phyloP scores from a whole-genome alignment of 2,113 vertebrate species.

The Phaethon lepturus region DNA sequence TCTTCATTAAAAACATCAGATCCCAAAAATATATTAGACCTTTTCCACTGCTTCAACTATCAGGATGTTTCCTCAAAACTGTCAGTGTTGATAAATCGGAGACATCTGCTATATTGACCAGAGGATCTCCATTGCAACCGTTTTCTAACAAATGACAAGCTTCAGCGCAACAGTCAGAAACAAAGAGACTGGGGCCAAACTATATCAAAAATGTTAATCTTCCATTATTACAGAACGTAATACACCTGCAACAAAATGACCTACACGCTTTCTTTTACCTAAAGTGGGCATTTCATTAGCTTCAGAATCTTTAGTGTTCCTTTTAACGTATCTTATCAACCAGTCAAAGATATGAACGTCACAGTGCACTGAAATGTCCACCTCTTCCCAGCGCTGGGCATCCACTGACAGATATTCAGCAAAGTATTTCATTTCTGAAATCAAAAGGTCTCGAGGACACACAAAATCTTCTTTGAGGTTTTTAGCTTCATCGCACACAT shows the following conservation, averaged over 20 bases:
- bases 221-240: not conserved
- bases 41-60: not conserved
- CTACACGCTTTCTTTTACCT: constrained; percentile 78
- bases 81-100: not conserved
- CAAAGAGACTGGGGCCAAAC: not conserved
- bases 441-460: constrained; percentile 91
- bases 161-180: not conserved
- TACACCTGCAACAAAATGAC: not conserved
- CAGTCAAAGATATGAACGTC: constrained; percentile 98
- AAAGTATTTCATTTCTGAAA: constrained; percentile 98
- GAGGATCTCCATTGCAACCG: not conserved
- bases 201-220: not conserved
- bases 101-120: not conserved
- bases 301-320: constrained; percentile 82
- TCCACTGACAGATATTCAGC: constrained; percentile 94
- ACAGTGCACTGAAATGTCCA: constrained; percentile 98
- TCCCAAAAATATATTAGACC: not conserved
- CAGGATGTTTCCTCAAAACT: not conserved
- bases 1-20: not conserved
- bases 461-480: constrained; percentile 96
- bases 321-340: constrained; percentile 96
- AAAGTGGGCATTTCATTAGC: constrained; percentile 85
- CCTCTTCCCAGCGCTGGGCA: constrained; percentile 95
- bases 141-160: not conserved
- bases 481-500: constrained; percentile 97